Conservation (phyloP, 1,140 invertebrate species). For the Polyergus mexicanus region DNA sequence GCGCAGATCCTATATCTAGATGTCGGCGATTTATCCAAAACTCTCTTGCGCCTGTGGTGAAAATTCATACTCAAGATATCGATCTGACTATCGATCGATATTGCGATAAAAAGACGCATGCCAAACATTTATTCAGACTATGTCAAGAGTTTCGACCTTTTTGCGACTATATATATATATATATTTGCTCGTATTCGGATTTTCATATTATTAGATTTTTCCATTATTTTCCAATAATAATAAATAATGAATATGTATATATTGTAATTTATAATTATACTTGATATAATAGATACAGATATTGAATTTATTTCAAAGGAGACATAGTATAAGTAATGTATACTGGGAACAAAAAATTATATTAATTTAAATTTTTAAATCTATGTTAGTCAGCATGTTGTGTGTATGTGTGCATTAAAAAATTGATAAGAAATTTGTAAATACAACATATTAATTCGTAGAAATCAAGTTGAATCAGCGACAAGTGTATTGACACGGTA, state of each 20-base stretch:
- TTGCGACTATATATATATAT: not conserved
- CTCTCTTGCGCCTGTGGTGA: slow-evolving; percentile 29
- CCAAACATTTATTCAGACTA: not conserved
- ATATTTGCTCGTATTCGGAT: not conserved
- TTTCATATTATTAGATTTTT: no score
- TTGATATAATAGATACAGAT: not conserved
- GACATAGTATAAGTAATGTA: not conserved
- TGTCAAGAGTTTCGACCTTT: not conserved
- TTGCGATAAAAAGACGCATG: not conserved
- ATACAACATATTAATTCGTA: not conserved
- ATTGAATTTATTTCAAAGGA: not conserved
- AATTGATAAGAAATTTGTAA: not conserved
- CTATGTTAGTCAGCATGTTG: not conserved
- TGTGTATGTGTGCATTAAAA: not conserved
- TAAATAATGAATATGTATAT: not conserved
- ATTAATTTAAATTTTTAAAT: not conserved
- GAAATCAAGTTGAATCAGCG: not conserved
- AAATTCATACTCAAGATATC: slow-evolving; percentile 46
- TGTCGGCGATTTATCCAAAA: slow-evolving; percentile 41
- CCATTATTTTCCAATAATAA: not conserved
- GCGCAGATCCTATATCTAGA: slow-evolving; percentile 58
- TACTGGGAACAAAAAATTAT: no score
- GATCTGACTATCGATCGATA: slow-evolving; percentile 1
- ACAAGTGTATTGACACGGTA: not conserved
- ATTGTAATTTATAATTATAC: not conserved